Conservation (phyloP, 37 sponge, comb jelly and placozoan genomes). For the Agelas oroides region DNA sequence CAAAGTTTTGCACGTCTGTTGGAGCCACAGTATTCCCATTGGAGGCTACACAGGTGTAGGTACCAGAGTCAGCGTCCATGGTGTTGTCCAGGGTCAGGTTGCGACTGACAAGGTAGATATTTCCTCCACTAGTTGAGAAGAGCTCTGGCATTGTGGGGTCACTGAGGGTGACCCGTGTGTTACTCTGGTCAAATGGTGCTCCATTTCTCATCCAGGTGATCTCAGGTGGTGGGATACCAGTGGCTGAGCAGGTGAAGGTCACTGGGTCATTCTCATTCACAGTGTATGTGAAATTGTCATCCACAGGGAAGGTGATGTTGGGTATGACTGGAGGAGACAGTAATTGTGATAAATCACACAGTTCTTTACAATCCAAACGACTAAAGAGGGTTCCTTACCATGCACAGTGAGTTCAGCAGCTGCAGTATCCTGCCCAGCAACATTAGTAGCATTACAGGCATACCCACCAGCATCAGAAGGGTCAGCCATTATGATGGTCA, state of each 20-base stretch:
- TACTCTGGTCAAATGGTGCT: too few relatives aligned
- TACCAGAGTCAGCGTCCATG: slow-evolving; percentile 43
- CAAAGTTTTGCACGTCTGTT: slow-evolving; percentile 4
- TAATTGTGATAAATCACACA: too few relatives aligned
- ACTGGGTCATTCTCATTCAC: slow-evolving; percentile 37
- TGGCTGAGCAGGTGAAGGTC: slow-evolving; percentile 62
- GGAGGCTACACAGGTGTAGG: slow-evolving; percentile 46
- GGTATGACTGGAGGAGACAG: too few relatives aligned
- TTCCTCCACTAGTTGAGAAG: too few relatives aligned
- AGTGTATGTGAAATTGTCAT: not conserved
- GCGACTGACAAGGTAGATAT: slow-evolving; percentile 25
- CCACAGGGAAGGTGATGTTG: too few relatives aligned
- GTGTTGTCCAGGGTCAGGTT: slow-evolving; percentile 39
- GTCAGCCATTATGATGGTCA: not conserved
- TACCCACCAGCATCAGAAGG: slow-evolving; percentile 37
- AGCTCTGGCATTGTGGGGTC: too few relatives aligned
- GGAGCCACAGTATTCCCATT: slow-evolving; percentile 1
- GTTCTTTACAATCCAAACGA: too few relatives aligned
- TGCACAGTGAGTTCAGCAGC: slow-evolving; percentile 47
- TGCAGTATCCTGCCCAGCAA: slow-evolving; percentile 30
- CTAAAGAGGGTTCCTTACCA: slow-evolving; percentile 53
- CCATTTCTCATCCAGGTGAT: slow-evolving; percentile 39
- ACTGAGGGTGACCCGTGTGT: too few relatives aligned
- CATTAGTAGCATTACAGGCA: slow-evolving; percentile 50
- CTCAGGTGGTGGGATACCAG: slow-evolving; percentile 70